A percentile compares a stretch with the other conserved stretches of the same genome.
These are phyloP conservation scores for Mastomys coucha DNA, from an alignment of 2,113 vertebrate species.

Conservation along the genomic window DNA sequence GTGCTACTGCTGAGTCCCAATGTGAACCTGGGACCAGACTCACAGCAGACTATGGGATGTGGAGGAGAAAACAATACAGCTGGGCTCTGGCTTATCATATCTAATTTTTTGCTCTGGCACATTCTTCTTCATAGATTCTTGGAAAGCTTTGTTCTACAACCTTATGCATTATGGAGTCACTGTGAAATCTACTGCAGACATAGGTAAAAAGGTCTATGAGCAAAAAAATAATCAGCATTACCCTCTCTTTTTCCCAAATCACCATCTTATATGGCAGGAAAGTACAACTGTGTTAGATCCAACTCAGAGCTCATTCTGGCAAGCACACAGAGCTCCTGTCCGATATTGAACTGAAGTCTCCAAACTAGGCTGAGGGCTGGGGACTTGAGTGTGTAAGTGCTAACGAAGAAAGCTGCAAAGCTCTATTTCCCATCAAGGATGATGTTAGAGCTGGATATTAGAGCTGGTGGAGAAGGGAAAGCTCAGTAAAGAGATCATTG, in stretches of 20 bases:
- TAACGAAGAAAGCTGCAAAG: rapidly evolving
- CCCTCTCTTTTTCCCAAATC: background rate
- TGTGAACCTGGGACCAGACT: background rate
- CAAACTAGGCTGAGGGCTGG: too few relatives aligned
- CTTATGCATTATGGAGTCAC: background rate
- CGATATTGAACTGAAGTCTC: rapidly evolving
- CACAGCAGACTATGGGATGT: background rate
- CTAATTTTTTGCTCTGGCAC: background rate
- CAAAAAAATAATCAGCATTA: background rate
- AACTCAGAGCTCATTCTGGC: background rate
- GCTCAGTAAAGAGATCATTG: rapidly evolving
- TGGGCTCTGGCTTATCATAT: background rate
- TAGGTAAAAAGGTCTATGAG: background rate
- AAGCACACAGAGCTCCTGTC: background rate
- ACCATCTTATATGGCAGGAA: background rate
- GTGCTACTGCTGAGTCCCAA: rapidly evolving
- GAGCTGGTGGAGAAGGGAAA: background rate
- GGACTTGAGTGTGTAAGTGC: background rate
- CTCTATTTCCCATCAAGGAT: background rate
- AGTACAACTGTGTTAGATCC: background rate
- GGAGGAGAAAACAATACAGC: background rate
- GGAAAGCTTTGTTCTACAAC: background rate
- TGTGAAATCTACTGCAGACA: background rate
- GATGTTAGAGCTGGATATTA: too few relatives aligned
- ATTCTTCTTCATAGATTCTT: background rate